Evolutionary conservation across 1,140 invertebrate genomes (phyloP), one percentile per base, ranked within the genome.

Genomic region (Leucophenga varia): DNA sequence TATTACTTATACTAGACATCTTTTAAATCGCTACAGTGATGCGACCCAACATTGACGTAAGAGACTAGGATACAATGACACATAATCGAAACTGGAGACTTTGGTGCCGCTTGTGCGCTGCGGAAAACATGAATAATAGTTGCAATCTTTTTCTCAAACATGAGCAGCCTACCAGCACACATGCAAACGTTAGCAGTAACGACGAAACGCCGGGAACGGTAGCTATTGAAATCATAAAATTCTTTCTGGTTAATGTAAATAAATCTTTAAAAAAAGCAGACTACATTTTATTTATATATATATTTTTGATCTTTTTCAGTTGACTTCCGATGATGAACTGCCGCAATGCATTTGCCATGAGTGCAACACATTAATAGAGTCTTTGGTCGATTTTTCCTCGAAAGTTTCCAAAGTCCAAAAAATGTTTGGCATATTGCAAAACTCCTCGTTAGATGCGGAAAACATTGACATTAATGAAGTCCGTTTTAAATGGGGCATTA

Each of bases 41-140:
- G n/a, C n/a, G n/a, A n/a, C n/a, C n/a, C n/a, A n/a, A n/a, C n/a
- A n/a, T n/a, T n/a, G n/a, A n/a, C n/a, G n/a, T n/a, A n/a, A n/a
- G n/a, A n/a, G n/a, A n/a, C n/a, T n/a, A n/a, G n/a, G n/a, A n/a
- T n/a, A n/a, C n/a, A n/a, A n/a, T n/a, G n/a, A n/a, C n/a, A n/a
- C n/a, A n/a, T n/a, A n/a, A n/a, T n/a, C n/a, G 32, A n/a, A 30
- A 54, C 39, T 72, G 72, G 61, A 37, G 20, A 5, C 39, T 56
- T 10, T 74, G 72, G 72, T 75, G 72, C 39, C 57, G 72, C 9
- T 53, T 75, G 6, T 75, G 72, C 43, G 72, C 65, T 34, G 68
- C 65, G 21, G 61, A 65, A 5, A 64, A 71, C 38, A n/a, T 43
- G 4, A 34, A 61, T 17, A 49, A 56, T 7, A 69, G 67, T 21